Evolutionary conservation across 2,113 vertebrate species (phyloP), one percentile per base, ranked within the genome.

Genomic region (Neotoma lepida): DNA sequence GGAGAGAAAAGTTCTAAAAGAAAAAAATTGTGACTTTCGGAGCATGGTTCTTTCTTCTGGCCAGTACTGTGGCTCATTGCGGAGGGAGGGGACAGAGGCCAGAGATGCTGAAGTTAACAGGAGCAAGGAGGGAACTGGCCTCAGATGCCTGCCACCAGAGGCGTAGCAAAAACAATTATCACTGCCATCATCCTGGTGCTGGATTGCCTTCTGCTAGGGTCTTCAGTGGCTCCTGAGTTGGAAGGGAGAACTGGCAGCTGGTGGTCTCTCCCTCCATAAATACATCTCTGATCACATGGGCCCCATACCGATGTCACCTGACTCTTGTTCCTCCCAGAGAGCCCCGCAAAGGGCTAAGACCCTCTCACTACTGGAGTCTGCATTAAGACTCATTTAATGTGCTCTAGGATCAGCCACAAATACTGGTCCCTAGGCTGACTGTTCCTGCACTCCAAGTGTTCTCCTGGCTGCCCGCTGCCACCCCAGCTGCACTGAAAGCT

Each of bases 1-100:
- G 93, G 89, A 86, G 73, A 71, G 64, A 92, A 95, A 95, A 89
- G 85, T 92, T 94, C 77, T 35, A 68, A 87, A 64, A 89, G 74
- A 77, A 64, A 61, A 88, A 90, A 93, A 88, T 14, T 88, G 88
- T 91, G 91, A 86, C 85, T 94, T 88, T 96, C 46, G 86, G 26
- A 80, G 77, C 13, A 66, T 26, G 7, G 63, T 18, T 88, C 84
- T n/a, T 94, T 76, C 49, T 84, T 73, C 70, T 14, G 80, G 84
- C 61, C 4, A 28, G 39, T 1, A 1, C 14, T 35, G 15, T 44
- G n/a, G 93, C 61, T 66, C 56, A 54, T 58, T 80, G 58, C 9
- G 15, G 33, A 74, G 88, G 35, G 71, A 94, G 63, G 81, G 91
- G 74, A 54, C 17, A 0, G 49, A 90, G 85, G 61, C 54, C 4